Percentiles rank a stretch among this genome's conserved stretches.
Conservation (phyloP, 2,888 invertebrate genomes). For the Deilephila porcellus region DNA sequence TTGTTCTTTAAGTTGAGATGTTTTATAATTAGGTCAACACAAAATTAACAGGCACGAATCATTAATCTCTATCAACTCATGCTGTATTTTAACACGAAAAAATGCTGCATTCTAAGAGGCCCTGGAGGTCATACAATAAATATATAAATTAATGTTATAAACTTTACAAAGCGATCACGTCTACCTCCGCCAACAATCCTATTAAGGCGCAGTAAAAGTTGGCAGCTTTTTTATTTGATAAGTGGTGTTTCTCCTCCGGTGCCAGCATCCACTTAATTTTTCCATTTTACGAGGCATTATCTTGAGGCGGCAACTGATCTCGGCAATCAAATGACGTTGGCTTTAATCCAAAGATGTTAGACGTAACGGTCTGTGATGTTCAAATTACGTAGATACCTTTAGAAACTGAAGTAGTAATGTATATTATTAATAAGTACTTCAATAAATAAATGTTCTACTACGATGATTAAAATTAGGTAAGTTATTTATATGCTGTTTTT, state of each 20-base stretch:
- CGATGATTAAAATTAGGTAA: too few relatives aligned
- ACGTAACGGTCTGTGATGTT: slow-evolving; percentile 4
- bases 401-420: too few relatives aligned
- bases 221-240: slow-evolving; percentile 16
- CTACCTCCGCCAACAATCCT: slow-evolving; percentile 1
- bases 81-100: too few relatives aligned
- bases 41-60: not conserved
- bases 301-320: slow-evolving; percentile 14
- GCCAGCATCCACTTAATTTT: slow-evolving; percentile 22
- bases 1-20: not conserved
- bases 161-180: not conserved
- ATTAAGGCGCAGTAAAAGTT: not conserved
- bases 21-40: not conserved
- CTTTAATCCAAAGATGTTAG: slow-evolving; percentile 13
- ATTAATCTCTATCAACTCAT: not conserved
- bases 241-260: slow-evolving; percentile 9
- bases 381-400: too few relatives aligned
- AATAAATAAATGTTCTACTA: too few relatives aligned
- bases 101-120: too few relatives aligned
- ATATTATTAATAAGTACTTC: too few relatives aligned
- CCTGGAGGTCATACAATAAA: not conserved
- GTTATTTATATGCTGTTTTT: too few relatives aligned
- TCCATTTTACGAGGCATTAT: slow-evolving; percentile 21
- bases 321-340: slow-evolving; percentile 21
- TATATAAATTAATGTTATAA: not conserved